Evolutionary conservation across 1,140 invertebrate species (phyloP).

Genomic region (Bombus vancouverensis): DNA sequence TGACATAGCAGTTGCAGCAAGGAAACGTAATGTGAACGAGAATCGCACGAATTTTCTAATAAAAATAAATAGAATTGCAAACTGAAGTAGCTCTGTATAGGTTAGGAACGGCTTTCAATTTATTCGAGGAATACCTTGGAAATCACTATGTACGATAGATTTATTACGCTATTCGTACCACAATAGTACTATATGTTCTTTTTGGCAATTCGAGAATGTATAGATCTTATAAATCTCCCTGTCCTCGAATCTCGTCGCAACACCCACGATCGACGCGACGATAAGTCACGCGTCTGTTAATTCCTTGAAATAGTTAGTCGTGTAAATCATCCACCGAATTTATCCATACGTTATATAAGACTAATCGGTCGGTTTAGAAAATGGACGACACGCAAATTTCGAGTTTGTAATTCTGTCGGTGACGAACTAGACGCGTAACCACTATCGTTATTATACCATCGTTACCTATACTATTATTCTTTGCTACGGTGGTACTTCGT

Average conservation of each 20-base stretch:
- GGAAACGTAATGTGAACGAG: not conserved
- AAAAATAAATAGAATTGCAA: not conserved
- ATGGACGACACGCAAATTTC: not conserved
- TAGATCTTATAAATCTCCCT: slow-evolving; percentile 46
- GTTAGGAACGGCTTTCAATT: not conserved
- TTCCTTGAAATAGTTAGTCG: slow-evolving; percentile 49
- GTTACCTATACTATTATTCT: not conserved
- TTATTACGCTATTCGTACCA: not conserved
- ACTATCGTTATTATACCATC: too few relatives aligned
- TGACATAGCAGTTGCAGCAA: not conserved
- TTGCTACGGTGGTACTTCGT: too few relatives aligned
- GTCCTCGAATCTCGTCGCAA: slow-evolving; percentile 51
- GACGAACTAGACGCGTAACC: not conserved
- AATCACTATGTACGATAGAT: too few relatives aligned
- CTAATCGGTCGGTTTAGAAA: slow-evolving; percentile 25
- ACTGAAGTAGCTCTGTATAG: not conserved
- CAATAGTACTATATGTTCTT: slow-evolving; percentile 36
- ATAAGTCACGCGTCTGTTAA: slow-evolving; percentile 41
- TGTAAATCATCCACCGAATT: slow-evolving; percentile 58
- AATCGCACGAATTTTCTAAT: not conserved
- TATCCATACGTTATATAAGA: slow-evolving; percentile 42
- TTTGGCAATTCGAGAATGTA: slow-evolving; percentile 33
- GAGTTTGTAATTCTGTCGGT: not conserved
- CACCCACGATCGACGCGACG: slow-evolving; percentile 43
- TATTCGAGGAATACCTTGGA: not conserved